A percentile compares a stretch with the other conserved stretches of the same genome.
These are phyloP conservation scores for Arctopsyche grandis DNA, from an alignment of 1,140 invertebrate genomes.

Conservation along the genomic window DNA sequence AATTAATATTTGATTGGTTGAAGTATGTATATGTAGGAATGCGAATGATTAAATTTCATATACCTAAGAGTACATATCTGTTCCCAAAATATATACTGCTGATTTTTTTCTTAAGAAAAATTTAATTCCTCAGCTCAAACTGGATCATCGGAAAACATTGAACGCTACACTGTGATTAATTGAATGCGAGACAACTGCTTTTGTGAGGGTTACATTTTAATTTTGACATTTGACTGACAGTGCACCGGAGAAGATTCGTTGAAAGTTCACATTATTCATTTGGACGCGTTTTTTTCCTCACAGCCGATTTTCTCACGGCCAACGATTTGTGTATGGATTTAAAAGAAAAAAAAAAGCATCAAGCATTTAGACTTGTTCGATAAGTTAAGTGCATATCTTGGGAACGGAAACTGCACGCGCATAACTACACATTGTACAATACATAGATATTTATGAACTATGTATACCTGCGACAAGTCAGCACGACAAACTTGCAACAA, in stretches of 20 bases:
- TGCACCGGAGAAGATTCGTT: slow-evolving; percentile 8
- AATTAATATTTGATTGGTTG: too few relatives aligned
- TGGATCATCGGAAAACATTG: not conserved
- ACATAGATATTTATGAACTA: too few relatives aligned
- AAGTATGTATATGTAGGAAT: too few relatives aligned
- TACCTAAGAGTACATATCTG: too few relatives aligned
- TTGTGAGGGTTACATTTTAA: not conserved
- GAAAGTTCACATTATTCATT: slow-evolving; percentile 20
- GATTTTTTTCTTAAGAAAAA: not conserved
- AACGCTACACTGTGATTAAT: not conserved
- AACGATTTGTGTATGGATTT: slow-evolving; percentile 19
- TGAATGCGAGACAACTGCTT: not conserved
- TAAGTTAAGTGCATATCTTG: not conserved
- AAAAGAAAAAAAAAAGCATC: not conserved
- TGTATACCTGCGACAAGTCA: too few relatives aligned
- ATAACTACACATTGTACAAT: not conserved
- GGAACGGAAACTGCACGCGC: not conserved
- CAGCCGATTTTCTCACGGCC: slow-evolving; percentile 4
- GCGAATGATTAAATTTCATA: too few relatives aligned
- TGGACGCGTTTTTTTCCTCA: not conserved
- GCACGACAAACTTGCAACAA: too few relatives aligned
- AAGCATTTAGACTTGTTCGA: not conserved
- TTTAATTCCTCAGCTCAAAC: not conserved
- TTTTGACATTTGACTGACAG: slow-evolving; percentile 24
- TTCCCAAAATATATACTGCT: not conserved